Percentiles rank a stretch among this genome's conserved stretches.
Evolutionary conservation across 2,113 vertebrate species (phyloP).

Genomic region (Tiliqua scincoides): DNA sequence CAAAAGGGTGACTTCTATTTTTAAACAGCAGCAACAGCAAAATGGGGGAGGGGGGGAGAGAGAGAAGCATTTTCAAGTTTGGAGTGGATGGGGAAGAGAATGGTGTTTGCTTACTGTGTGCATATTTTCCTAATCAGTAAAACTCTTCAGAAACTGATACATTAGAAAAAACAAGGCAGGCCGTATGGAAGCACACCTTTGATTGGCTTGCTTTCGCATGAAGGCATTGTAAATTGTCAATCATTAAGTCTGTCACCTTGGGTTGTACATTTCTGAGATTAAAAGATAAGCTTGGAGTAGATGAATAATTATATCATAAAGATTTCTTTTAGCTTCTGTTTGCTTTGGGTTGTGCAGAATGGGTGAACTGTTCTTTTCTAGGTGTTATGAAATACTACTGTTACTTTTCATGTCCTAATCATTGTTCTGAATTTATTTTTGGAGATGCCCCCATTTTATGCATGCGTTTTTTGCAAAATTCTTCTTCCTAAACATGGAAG

Average conservation of each 20-base stretch:
- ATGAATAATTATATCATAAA: constrained; percentile 66
- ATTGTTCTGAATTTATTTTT: constrained; percentile 33
- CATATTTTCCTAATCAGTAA: constrained; percentile 64
- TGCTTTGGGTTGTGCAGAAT: constrained; percentile 65
- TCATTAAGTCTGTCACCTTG: constrained; percentile 44
- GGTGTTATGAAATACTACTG: constrained; percentile 65
- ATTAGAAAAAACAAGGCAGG: constrained; percentile 19
- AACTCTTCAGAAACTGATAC: constrained; percentile 58
- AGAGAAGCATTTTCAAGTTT: constrained; percentile 56
- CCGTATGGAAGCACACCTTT: constrained; percentile 19
- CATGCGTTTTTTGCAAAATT: constrained; percentile 59
- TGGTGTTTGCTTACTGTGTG: constrained; percentile 61
- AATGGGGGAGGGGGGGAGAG: no score
- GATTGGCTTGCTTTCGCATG: constrained; percentile 47
- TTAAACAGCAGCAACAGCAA: constrained; percentile 78
- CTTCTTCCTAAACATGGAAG: constrained; percentile 62
- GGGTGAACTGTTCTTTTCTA: constrained; percentile 64
- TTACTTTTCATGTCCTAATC: constrained; percentile 65
- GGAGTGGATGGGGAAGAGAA: constrained; percentile 67
- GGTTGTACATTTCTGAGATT: constrained; percentile 54
- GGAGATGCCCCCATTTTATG: constrained; percentile 65
- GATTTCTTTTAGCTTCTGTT: constrained; percentile 63
- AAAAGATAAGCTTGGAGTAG: constrained; percentile 63
- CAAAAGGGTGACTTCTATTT: constrained; percentile 75
- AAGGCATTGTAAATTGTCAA: constrained; percentile 35